Conservation (phyloP, 2,113 vertebrate species). For the Peromyscus leucopus region DNA sequence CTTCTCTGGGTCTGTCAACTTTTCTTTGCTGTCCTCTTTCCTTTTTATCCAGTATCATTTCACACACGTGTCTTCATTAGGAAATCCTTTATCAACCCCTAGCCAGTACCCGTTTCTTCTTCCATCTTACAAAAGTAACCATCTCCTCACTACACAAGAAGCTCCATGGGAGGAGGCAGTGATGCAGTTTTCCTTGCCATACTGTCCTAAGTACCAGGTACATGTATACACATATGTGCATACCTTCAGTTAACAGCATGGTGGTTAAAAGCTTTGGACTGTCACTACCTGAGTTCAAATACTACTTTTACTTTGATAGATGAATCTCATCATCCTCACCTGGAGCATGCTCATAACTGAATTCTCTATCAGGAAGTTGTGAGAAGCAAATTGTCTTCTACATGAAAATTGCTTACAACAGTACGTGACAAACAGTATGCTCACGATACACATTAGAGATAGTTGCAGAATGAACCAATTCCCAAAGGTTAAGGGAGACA, state of each 20-base stretch:
- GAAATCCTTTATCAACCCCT: neutral
- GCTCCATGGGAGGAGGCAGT: neutral
- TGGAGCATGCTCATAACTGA: neutral
- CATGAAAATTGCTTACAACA: neutral
- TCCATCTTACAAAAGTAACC: too few relatives aligned
- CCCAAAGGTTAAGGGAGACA: neutral
- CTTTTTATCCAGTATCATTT: neutral
- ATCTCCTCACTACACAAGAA: neutral
- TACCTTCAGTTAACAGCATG: neutral
- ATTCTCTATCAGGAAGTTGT: neutral
- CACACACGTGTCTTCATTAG: neutral
- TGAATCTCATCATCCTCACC: neutral
- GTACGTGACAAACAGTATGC: neutral
- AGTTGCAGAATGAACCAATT: neutral
- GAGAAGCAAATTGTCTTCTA: neutral
- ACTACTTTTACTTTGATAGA: neutral
- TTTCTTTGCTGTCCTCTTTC: neutral
- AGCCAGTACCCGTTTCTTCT: neutral
- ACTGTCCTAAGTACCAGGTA: neutral
- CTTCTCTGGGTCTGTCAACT: neutral
- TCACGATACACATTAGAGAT: neutral
- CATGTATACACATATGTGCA: too few relatives aligned
- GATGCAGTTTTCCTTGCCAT: neutral
- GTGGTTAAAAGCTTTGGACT: neutral
- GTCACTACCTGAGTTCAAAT: neutral